Evolutionary conservation across 2,888 invertebrate genomes (phyloP).

Genomic region (Phengaris arion): DNA sequence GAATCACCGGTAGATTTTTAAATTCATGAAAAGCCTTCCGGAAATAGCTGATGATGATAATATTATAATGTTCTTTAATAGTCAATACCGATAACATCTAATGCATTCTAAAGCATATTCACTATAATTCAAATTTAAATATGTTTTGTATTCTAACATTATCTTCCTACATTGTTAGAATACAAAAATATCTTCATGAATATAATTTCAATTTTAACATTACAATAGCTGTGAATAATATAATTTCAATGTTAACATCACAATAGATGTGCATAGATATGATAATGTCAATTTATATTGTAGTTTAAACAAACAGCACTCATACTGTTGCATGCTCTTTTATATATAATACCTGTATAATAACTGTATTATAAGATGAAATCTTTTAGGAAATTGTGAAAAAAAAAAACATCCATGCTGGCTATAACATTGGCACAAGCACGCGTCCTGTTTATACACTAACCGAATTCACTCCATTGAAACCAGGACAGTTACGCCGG

Average conservation of each 20-base stretch:
- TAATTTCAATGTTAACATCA: conserved; percentile 5
- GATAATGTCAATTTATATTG: too few relatives aligned
- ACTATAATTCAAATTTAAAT: conserved; percentile 8
- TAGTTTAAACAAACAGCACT: too few relatives aligned
- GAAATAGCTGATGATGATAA: neutral
- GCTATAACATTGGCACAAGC: too few relatives aligned
- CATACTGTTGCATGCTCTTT: too few relatives aligned
- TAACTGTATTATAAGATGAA: too few relatives aligned
- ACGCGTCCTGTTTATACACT: too few relatives aligned
- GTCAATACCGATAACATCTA: neutral
- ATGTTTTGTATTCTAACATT: conserved; percentile 2
- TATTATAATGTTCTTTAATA: neutral
- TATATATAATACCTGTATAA: too few relatives aligned
- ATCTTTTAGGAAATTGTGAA: too few relatives aligned
- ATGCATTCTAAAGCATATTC: neutral
- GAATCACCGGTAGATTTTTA: too few relatives aligned
- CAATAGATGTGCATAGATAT: neutral
- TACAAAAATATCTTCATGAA: conserved; percentile 6
- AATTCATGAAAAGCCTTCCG: neutral
- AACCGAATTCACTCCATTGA: too few relatives aligned
- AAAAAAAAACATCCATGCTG: too few relatives aligned
- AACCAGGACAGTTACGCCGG: too few relatives aligned
- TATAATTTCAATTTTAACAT: conserved; percentile 13
- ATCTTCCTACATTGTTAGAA: neutral
- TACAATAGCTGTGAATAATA: neutral